These are phyloP conservation scores for Leptocoma aspasia DNA, from an alignment of 2,113 vertebrate genomes.

Conservation along the genomic window DNA sequence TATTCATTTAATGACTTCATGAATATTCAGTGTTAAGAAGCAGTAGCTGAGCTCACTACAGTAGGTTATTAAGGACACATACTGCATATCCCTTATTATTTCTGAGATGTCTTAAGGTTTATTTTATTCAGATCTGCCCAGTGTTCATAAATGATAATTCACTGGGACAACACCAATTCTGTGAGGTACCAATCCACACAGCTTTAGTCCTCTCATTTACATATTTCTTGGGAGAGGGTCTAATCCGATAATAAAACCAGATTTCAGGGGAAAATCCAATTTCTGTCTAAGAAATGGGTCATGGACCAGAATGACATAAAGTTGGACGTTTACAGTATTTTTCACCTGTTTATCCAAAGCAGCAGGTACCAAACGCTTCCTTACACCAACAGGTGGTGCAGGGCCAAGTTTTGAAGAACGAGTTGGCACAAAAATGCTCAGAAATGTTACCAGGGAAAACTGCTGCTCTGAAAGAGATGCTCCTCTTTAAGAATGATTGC, in stretches of 20 bases:
- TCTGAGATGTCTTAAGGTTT: not conserved
- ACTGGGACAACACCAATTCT: not conserved
- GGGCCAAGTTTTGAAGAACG: not conserved
- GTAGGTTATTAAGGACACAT: conserved; percentile 20
- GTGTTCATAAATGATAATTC: not conserved
- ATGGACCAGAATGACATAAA: not conserved
- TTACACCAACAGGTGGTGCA: fast-evolving
- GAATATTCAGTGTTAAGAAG: conserved; percentile 47
- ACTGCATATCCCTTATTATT: not conserved
- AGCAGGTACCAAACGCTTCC: not conserved
- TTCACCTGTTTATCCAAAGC: not conserved
- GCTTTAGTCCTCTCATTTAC: not conserved
- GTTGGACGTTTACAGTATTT: not conserved
- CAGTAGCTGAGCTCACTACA: not conserved
- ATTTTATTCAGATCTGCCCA: not conserved
- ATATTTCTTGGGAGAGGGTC: not conserved
- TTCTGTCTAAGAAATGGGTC: not conserved
- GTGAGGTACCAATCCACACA: not conserved
- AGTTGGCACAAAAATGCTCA: not conserved
- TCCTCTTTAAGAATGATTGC: not conserved
- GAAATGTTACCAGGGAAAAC: not conserved
- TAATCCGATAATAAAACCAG: not conserved
- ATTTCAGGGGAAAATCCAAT: not conserved
- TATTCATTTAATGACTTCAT: conserved; percentile 63
- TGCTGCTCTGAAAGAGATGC: not conserved